Base-by-base conservation (phyloP, 1,140 invertebrate species). In the Caenorhabditis inopinata region DNA sequence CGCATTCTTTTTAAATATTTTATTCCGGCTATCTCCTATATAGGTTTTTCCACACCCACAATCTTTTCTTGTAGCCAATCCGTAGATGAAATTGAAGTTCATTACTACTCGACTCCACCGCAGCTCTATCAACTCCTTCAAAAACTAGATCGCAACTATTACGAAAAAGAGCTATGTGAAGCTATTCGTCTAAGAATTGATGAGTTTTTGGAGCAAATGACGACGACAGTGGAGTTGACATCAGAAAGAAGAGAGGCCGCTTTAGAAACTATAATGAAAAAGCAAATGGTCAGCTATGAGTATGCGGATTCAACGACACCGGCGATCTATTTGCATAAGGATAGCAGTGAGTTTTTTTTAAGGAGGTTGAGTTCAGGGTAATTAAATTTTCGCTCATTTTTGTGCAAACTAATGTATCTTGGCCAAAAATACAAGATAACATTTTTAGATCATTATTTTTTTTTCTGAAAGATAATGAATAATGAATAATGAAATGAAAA, bases 91-190 rank as follows among this genome's bases (percentile, higher is more conserved):
- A 46, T 35, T 16, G 47, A 46, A 42, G 21, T 82, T 6, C 14
- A 25, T 7, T 83, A 83, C 68, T 83, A 83, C 32, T 77, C 80
- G 12, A 83, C 82, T 4, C 32, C 76, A 7, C 82, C 82, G 21
- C 82, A 83, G 48, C 68, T 83, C 21, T 76, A 78, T 46, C 32
- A 80, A 68, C 23, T 83, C 0, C 29, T 83, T 12, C 16, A 46
- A 27, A 7, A 14, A 21, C 47, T 83, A 5, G 82, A 81, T 68
- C 32, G 47, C 12, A 42, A 18, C 16, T 79, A 74, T 23, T 79
- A 48, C 68, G 78, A 79, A 27, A 25, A 49, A 16, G 78, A 47
- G 32, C 46, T 79, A 16, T 74, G 51, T 45, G 58, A 51, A 5
- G 21, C 38, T 11, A 21, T 74, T 42, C 38, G n/a, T 5, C 12